Percentiles rank a stretch among this genome's conserved stretches.
Conservation (phyloP, 2,888 invertebrate genomes). For the Drosophila atroscutellata region DNA sequence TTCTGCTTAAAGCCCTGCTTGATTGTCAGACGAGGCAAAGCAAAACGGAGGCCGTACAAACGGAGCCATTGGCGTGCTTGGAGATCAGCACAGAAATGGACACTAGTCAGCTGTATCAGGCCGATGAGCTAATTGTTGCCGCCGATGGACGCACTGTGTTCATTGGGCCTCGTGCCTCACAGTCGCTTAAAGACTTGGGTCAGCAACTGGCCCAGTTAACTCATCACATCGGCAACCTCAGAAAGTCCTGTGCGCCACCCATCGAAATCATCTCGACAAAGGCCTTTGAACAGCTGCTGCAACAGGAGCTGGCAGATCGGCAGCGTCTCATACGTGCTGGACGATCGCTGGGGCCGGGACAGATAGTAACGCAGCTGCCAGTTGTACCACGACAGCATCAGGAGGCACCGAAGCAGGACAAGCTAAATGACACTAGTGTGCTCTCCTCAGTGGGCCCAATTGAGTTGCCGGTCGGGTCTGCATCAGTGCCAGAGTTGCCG, state of each 20-base stretch:
- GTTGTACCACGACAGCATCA: neutral
- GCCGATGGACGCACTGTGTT: conserved; percentile 46
- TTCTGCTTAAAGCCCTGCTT: conserved; percentile 37
- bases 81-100: conserved; percentile 23
- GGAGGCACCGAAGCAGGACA: neutral
- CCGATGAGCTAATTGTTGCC: conserved; percentile 33
- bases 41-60: conserved; percentile 26
- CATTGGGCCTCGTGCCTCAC: conserved; percentile 47
- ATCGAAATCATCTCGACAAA: conserved; percentile 48
- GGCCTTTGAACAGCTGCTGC: conserved; percentile 38
- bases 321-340: conserved; percentile 44
- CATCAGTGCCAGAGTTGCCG: conserved; percentile 46
- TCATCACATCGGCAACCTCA: conserved; percentile 27
- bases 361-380: conserved; percentile 33
- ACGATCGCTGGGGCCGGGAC: conserved; percentile 14
- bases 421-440: conserved; percentile 19
- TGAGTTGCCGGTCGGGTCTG: conserved; percentile 31
- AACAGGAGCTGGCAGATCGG: conserved; percentile 41
- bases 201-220: conserved; percentile 43
- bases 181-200: conserved; percentile 43
- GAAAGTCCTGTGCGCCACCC: conserved; percentile 58
- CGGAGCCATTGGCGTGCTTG: conserved; percentile 37
- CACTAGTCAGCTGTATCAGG: conserved; percentile 33
- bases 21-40: neutral
- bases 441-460: conserved; percentile 44